Conservation (phyloP, 2,797 vertebrate genomes). For the Ispidina picta region DNA sequence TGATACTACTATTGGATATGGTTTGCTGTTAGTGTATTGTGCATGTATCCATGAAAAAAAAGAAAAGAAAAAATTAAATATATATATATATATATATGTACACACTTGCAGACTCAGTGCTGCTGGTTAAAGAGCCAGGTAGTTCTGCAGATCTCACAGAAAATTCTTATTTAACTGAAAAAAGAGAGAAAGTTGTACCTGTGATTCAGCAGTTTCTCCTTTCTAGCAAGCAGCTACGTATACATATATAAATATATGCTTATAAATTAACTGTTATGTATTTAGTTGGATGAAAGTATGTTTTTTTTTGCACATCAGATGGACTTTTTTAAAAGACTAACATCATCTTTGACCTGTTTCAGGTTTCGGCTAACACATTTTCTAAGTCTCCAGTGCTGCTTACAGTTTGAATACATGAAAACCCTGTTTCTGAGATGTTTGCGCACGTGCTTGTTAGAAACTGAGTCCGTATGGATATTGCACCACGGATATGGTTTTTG, state of each 20-base stretch:
- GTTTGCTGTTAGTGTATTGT: constrained; percentile 76
- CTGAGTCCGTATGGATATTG: constrained; percentile 91
- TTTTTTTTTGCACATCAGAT: constrained; percentile 79
- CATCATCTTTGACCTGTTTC: constrained; percentile 93
- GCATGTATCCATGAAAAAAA: constrained; percentile 74
- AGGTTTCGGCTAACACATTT: constrained; percentile 98
- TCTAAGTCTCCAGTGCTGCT: constrained; percentile 94
- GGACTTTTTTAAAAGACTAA: constrained; percentile 85
- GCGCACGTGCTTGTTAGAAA: constrained; percentile 90
- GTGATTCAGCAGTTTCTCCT: constrained; percentile 12
- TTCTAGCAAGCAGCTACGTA: constrained; percentile 65
- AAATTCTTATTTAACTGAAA: constrained; percentile 55
- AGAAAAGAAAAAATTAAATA: not conserved
- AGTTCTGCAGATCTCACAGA: not conserved
- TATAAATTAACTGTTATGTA: constrained; percentile 76
- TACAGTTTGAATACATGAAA: constrained; percentile 96
- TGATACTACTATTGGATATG: constrained; percentile 73
- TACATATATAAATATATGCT: constrained; percentile 81
- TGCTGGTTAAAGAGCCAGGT: constrained; percentile 28
- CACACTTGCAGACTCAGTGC: constrained; percentile 64
- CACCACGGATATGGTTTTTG: constrained; percentile 88
- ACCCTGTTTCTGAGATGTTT: constrained; percentile 97
- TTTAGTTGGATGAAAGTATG: constrained; percentile 77
- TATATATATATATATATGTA: constrained; percentile 77
- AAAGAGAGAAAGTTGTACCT: constrained; percentile 43